Conservation (phyloP, 2,888 invertebrate species). For the Spilarctia lutea region DNA sequence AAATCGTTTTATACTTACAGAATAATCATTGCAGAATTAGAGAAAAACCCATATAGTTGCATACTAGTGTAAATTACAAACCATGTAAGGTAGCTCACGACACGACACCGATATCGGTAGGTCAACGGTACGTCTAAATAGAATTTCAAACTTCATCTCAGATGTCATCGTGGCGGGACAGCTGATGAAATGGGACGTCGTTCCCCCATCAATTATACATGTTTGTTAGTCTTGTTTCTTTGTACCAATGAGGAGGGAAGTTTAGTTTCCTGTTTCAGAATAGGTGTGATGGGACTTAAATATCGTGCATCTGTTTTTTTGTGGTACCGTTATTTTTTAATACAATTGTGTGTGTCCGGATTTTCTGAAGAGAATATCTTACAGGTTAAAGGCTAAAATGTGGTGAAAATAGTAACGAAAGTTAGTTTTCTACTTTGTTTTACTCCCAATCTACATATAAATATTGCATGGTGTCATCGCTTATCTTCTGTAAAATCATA, state of each 20-base stretch:
- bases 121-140: constrained; percentile 45
- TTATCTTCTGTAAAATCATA: too few relatives aligned
- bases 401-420: too few relatives aligned
- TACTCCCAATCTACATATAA: too few relatives aligned
- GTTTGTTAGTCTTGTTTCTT: constrained; percentile 53
- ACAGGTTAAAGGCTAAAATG: too few relatives aligned
- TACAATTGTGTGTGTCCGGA: not conserved
- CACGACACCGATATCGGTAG: constrained; percentile 17
- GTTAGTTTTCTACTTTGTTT: too few relatives aligned
- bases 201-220: constrained; percentile 65
- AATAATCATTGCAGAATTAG: not conserved
- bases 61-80: not conserved
- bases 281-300: constrained; percentile 54
- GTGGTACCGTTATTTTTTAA: constrained; percentile 23
- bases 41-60: too few relatives aligned
- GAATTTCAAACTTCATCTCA: constrained; percentile 59
- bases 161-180: constrained; percentile 64
- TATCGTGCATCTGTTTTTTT: constrained; percentile 46
- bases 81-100: not conserved
- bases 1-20: not conserved
- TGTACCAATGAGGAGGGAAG: constrained; percentile 54
- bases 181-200: constrained; percentile 68
- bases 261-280: constrained; percentile 61
- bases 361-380: not conserved
- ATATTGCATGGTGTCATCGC: too few relatives aligned